Evolutionary conservation across 1,140 invertebrate species (phyloP).

Genomic region (Drosophila bipectinata): DNA sequence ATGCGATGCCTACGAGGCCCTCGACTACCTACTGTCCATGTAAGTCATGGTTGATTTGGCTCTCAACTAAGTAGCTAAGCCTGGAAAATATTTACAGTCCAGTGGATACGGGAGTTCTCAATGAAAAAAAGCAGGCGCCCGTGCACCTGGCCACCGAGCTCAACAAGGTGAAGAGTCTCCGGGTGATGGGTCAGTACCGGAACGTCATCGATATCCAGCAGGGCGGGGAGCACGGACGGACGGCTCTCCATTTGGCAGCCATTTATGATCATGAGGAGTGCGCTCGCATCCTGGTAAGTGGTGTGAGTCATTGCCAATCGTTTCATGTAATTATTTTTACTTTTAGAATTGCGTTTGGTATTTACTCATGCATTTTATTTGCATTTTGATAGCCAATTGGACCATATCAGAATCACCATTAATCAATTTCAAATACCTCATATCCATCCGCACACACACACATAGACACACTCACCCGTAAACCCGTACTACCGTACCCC

Average conservation of each 20-base stretch:
- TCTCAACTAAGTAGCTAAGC: background rate
- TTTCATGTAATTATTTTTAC: constrained; percentile 48
- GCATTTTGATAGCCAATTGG: constrained; percentile 45
- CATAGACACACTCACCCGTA: background rate
- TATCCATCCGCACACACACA: constrained; percentile 12
- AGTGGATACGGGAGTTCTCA: constrained; percentile 89
- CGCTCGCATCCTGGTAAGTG: constrained; percentile 90
- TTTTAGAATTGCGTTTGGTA: constrained; percentile 32
- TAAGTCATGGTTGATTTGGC: constrained; percentile 84
- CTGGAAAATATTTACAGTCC: constrained; percentile 84
- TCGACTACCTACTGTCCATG: constrained; percentile 90
- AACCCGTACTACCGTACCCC: background rate
- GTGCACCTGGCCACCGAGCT: constrained; percentile 92
- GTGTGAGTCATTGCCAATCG: constrained; percentile 58
- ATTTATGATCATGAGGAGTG: constrained; percentile 92
- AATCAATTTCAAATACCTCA: constrained; percentile 48
- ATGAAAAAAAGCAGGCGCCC: constrained; percentile 90
- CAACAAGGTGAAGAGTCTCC: constrained; percentile 88
- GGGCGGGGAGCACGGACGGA: constrained; percentile 91
- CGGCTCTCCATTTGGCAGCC: constrained; percentile 92
- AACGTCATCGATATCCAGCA: constrained; percentile 88
- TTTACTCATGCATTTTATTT: constrained; percentile 55
- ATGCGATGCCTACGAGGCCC: constrained; percentile 88
- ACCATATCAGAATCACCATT: constrained; percentile 44
- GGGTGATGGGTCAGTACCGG: constrained; percentile 88